Conservation (phyloP, 2,797 vertebrate genomes). For the Columba guinea region DNA sequence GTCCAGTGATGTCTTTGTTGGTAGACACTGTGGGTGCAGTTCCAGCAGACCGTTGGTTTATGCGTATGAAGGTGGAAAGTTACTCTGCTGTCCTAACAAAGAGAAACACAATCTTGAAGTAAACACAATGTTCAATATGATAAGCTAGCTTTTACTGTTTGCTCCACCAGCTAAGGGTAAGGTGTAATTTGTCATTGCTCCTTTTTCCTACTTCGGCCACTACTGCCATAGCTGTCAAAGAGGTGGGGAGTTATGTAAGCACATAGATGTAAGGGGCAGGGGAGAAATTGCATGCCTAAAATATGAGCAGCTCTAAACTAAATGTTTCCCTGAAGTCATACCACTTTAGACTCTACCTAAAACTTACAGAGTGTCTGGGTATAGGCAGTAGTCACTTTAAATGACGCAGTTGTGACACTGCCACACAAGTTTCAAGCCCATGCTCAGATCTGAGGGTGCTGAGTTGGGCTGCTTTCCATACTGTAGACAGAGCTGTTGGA, state of each 20-base stretch:
- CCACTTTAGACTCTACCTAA: background rate
- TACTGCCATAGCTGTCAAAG: background rate
- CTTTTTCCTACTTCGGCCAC: background rate
- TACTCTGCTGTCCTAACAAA: background rate
- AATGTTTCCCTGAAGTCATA: background rate
- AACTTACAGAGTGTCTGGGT: background rate
- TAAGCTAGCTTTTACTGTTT: background rate
- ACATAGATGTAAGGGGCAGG: background rate
- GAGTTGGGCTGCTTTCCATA: background rate
- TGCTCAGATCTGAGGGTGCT: background rate
- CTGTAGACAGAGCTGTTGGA: background rate
- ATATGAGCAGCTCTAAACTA: background rate
- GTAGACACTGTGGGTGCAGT: accelerated
- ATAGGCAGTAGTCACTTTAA: background rate
- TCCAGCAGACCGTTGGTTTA: background rate
- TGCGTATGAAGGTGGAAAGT: background rate
- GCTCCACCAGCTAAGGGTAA: background rate
- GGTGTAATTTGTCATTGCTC: background rate
- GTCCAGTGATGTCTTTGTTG: background rate
- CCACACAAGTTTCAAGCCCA: background rate
- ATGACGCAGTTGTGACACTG: background rate
- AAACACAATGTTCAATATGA: background rate
- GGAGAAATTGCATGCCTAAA: background rate
- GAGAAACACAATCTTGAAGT: background rate
- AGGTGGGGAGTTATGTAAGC: background rate